Base-by-base conservation (phyloP, 1,140 invertebrate species). In the Scaptomyza graminum region DNA sequence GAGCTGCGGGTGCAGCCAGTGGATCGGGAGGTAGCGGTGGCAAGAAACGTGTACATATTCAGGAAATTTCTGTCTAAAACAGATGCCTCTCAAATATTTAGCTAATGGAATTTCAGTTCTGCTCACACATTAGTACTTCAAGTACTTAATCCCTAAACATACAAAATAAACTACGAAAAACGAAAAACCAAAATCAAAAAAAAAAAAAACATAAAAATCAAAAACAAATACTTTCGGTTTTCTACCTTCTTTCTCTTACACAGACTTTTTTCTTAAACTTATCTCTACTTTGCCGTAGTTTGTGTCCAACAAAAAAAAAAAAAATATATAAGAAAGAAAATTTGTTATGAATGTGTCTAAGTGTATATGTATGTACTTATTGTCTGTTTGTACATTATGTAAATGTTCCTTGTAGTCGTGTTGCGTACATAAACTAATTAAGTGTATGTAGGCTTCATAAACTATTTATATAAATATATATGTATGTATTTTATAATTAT, bases 31-130 rank as follows among this genome's bases (percentile, higher is more conserved):
- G 94, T 1, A 94, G 94, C 2, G 94, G 94, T 0, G 95, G 95
- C 92, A 97, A 97, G 92, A 97, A 97, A 92, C 94, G 96, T 78
- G 96, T 97, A 70, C 96, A 97, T 92, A 97, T 97, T 92, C 96
- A 96, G 92, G 96, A 97, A 91, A 97, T 97, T 93, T 96, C 96
- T 46, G 96, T 96, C 92, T 97, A 94, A 95, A 50, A 25, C 16
- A 16, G 28, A 11, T 49, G 31, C 43, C 41, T 63, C 28, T 37
- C 18, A 54, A 54, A 41, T 5, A n/a, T 28, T 28, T 37, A 56
- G 51, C 51, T 56, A 46, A 37, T 47, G 44, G 57, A 60, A 60
- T 60, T 60, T 49, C 25, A 13, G 31, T 39, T 47, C 43, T 34
- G 31, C 9, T n/a, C 16, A 7, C 11, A 34, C 31, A 34, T 6